phyloP scores from a whole-genome alignment of 2,797 vertebrate species.

The Scolopax bukidnonensis region DNA sequence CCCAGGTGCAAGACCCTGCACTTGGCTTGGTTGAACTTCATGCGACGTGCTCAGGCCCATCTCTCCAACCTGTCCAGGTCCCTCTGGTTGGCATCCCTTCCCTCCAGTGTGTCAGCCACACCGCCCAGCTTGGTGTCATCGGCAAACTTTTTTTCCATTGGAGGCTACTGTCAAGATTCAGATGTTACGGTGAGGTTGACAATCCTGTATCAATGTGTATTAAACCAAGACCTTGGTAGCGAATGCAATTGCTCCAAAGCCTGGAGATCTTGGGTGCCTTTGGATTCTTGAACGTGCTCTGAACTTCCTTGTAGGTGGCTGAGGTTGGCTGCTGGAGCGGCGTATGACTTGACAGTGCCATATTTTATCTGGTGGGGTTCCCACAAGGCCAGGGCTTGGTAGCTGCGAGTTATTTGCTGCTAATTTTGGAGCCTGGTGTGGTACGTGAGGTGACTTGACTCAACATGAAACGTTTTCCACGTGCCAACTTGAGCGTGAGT shows the following conservation, averaged over 20 bases:
- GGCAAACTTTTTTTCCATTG: not conserved
- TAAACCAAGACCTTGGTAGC: not conserved
- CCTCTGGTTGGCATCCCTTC: too few species aligned
- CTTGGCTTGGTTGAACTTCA: too few species aligned
- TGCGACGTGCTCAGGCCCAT: too few species aligned
- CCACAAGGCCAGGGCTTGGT: not conserved
- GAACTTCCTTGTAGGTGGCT: rapidly evolving
- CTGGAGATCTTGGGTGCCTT: not conserved
- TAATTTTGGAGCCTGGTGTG: not conserved
- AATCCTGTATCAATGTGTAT: not conserved
- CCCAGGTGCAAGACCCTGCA: too few species aligned
- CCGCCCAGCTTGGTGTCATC: too few species aligned
- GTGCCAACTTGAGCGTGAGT: rapidly evolving
- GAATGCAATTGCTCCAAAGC: not conserved
- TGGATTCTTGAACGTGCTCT: not conserved
- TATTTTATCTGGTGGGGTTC: not conserved
- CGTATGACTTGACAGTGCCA: not conserved
- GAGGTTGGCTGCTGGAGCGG: not conserved
- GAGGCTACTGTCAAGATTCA: not conserved
- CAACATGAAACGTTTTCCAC: rapidly evolving
- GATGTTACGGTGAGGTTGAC: not conserved
- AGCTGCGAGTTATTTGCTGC: not conserved
- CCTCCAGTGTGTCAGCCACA: too few species aligned
- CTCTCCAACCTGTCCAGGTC: too few species aligned
- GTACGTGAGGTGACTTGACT: not conserved